A percentile compares a stretch with the other conserved stretches of the same genome.
phyloP scores from a whole-genome alignment of 2,888 invertebrate genomes.

The Stenichneumon culpator region DNA sequence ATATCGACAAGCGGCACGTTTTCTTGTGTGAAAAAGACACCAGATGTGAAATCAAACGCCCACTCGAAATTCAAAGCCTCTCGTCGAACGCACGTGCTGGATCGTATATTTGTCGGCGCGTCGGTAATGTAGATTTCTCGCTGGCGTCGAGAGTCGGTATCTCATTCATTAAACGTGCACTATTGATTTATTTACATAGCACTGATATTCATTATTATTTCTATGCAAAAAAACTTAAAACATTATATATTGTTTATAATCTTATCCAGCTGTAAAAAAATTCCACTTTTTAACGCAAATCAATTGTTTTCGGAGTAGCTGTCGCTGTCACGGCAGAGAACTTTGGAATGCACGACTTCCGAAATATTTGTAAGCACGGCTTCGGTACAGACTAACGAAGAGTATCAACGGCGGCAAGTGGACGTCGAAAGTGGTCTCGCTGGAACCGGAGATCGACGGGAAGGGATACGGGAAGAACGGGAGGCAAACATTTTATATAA shows the following conservation, averaged over 20 bases:
- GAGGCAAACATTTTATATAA: slow-evolving; percentile 23
- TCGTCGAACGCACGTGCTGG: not conserved
- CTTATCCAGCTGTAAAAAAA: not conserved
- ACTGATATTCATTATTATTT: not conserved
- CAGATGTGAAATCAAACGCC: not conserved
- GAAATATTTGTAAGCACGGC: slow-evolving; percentile 18
- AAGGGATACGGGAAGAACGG: slow-evolving; percentile 8
- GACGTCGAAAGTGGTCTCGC: slow-evolving; percentile 23
- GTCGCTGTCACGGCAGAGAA: not conserved
- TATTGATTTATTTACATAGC: not conserved
- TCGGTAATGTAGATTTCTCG: slow-evolving; percentile 3
- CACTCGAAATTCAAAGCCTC: slow-evolving; percentile 10
- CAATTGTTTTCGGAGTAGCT: not conserved
- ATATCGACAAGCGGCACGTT: slow-evolving; percentile 14
- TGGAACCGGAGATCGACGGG: slow-evolving; percentile 1
- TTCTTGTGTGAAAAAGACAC: not conserved
- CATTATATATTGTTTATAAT: not conserved
- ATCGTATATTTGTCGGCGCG: not conserved
- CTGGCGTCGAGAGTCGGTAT: not conserved
- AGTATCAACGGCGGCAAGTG: slow-evolving; percentile 4
- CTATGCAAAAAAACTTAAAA: not conserved
- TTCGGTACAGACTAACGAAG: not conserved
- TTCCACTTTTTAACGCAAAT: not conserved
- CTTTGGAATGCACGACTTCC: slow-evolving; percentile 10
- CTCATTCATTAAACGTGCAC: not conserved